A percentile compares a stretch with the other conserved stretches of the same genome.
phyloP scores from a whole-genome alignment of 1,140 invertebrate species.

The Sitophilus oryzae region DNA sequence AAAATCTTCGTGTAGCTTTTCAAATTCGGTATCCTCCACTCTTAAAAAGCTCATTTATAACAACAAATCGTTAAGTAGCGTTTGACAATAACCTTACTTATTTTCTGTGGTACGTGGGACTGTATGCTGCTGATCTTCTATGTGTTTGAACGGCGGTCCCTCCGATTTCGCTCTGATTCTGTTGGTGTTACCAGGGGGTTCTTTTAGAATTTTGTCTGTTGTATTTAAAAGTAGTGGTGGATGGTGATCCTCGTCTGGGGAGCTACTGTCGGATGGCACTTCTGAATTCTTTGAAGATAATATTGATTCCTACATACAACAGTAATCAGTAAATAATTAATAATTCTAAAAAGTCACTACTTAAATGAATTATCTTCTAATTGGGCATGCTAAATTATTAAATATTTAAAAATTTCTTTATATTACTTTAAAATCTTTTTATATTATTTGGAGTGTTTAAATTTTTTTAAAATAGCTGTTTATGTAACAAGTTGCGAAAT shows the following conservation, averaged over 20 bases:
- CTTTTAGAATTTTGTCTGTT: slow-evolving; percentile 19
- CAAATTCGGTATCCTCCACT: slow-evolving; percentile 49
- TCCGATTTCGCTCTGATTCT: slow-evolving; percentile 18
- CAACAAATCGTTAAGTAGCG: background rate
- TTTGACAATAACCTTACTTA: slow-evolving; percentile 2
- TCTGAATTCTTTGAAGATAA: slow-evolving; percentile 3
- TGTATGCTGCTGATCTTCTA: slow-evolving; percentile 1
- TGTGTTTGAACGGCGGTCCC: background rate
- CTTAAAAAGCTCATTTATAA: slow-evolving; percentile 6
- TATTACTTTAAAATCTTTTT: too few relatives aligned
- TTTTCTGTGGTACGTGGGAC: background rate
- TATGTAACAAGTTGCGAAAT: too few relatives aligned
- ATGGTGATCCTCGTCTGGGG: slow-evolving; percentile 15
- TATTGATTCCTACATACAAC: background rate
- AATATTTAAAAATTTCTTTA: too few relatives aligned
- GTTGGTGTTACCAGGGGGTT: background rate
- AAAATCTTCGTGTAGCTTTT: slow-evolving; percentile 64
- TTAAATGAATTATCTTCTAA: too few relatives aligned
- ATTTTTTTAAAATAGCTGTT: too few relatives aligned
- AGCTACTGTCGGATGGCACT: background rate
- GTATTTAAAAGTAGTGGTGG: slow-evolving; percentile 19
- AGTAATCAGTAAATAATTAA: too few relatives aligned
- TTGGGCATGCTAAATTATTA: too few relatives aligned
- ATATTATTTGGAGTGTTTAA: too few relatives aligned
- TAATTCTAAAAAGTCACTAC: too few relatives aligned